Base-by-base conservation (phyloP, 2,888 invertebrate species). In the Polyploca ridens region DNA sequence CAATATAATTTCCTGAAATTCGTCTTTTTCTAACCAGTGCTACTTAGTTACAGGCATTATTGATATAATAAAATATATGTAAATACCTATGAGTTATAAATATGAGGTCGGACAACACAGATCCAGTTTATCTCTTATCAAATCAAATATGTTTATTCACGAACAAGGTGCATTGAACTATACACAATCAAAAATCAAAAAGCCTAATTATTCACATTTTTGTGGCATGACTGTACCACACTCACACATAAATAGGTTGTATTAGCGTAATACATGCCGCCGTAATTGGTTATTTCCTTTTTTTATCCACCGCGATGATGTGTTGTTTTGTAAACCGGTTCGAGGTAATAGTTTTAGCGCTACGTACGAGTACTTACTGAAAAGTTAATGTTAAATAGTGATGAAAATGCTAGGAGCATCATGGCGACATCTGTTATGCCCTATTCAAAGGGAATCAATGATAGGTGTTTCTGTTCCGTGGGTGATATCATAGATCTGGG, bases 281-380 rank as follows among this genome's bases (percentile, higher is more conserved):
- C 65, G 76, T 84, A 84, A 86, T 85, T 79, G 80, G 64, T 63
- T 58, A 70, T 78, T 84, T 86, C 82, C 78, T 84, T 78, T 79
- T 83, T 84, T 76, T 63, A 63, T 67, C 64, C 66, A 62, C 67
- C 16, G 72, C 68, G 69, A 71, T 70, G 70, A 67, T 73, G 46
- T 64, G 64, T 60, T 16, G 72, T 71, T 73, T 72, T 67, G 70
- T 63, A 75, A 79, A 83, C 81, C 78, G 77, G 81, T 77, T 69
- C 67, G 72, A 69, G 75, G 76, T 74, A 72, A 66, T 68, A 68
- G 69, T 72, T 70, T 67, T 64, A 46, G n/a, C 46, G 10, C 35
- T 33, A 13, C 41, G 11, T 41, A 41, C 41, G 41, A 13, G 4
- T 13, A 13, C 58, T n/a, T 33, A 33, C 33, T 54, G 61, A 64